Evolutionary conservation across 2,888 invertebrate genomes (phyloP), one percentile per base, ranked within the genome.

Genomic region (Pemphredon lugubris): DNA sequence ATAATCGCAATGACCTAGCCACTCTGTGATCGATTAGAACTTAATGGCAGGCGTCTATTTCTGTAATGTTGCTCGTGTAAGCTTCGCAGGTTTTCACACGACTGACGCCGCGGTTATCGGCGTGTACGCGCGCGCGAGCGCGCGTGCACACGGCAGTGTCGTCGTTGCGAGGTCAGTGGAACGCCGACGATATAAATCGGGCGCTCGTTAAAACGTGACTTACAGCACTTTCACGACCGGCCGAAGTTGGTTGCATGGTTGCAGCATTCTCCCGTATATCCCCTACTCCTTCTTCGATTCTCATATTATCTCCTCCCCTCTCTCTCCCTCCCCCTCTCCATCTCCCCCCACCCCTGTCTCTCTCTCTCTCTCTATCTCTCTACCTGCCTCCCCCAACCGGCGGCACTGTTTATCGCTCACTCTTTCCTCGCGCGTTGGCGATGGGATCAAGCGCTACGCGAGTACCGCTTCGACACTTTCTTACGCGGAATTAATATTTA

Each of bases 161-260:
- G 66, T 55, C 57, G 66, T 37, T 60, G 71, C 73, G 71, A 71
- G 73, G 73, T 73, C 51, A 74, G 63, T 72, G 68, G 73, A 72
- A 73, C 73, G 73, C 44, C 58, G 57, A 58, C 72, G 66, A 60
- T 66, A 71, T 73, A 73, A 73, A 73, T 73, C 73, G 73, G 59
- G 51, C 54, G 63, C 71, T 70, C 61, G 71, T 74, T 78, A 80
- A 75, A 71, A 75, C 75, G 74, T 74, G 73, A 73, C 73, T 73
- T 73, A 74, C 68, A 68, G 68, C 74, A 73, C 74, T 74, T 73
- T 74, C 74, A 73, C 63, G 74, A 74, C 50, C 70, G 63, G 14
- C 26, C 65, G 34, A 60, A 73, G 65, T 60, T 71, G 47, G 60
- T 57, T 53, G 47, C 42, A 51, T 53, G 73, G 42, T 59, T 47